These are phyloP conservation scores for Platanista minor DNA, from an alignment of 2,113 vertebrate species.

Conservation along the genomic window DNA sequence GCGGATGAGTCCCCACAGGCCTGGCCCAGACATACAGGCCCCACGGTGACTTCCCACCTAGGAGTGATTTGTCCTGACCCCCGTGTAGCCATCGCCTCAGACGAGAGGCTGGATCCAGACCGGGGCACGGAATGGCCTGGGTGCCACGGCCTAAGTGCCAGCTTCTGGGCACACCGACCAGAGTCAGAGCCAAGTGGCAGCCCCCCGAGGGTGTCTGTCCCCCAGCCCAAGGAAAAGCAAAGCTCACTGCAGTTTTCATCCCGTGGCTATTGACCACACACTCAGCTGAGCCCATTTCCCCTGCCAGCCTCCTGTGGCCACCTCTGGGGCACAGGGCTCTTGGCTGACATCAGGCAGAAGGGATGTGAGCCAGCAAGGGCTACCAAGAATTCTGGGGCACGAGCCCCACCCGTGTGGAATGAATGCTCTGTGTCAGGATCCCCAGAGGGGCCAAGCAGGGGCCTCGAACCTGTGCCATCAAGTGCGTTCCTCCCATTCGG, in stretches of 20 bases:
- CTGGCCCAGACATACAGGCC: not conserved
- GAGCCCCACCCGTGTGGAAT: not conserved
- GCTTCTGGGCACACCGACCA: not conserved
- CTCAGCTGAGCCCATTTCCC: too few species aligned
- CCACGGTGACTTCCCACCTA: not conserved
- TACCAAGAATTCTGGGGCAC: not conserved
- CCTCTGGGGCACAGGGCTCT: not conserved
- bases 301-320: not conserved
- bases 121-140: not conserved
- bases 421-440: not conserved
- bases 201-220: rapidly evolving
- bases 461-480: not conserved
- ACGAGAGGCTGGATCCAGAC: not conserved
- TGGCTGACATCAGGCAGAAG: not conserved
- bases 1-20: not conserved
- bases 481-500: not conserved
- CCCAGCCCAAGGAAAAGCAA: not conserved
- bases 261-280: rapidly evolving
- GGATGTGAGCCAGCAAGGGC: not conserved
- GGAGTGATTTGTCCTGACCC: not conserved
- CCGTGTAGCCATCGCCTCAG: not conserved
- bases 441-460: not conserved
- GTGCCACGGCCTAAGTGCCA: not conserved
- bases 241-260: not conserved
- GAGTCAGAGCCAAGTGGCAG: not conserved